Conservation (phyloP, 1,140 invertebrate genomes). For the Andrena cerasifolii region DNA sequence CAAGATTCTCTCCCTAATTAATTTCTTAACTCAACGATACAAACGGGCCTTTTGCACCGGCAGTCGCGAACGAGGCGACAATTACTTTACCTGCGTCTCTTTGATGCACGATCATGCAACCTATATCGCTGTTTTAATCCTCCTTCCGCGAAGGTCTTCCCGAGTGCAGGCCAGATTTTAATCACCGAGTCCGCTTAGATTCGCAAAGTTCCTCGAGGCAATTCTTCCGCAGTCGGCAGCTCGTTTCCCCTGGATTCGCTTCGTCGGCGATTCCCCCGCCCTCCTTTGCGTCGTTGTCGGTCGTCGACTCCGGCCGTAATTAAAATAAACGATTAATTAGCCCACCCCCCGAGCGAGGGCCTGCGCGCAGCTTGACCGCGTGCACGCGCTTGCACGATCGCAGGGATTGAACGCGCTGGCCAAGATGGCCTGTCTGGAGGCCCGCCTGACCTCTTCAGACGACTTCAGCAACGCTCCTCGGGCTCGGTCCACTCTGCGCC, state of each 20-base stretch:
- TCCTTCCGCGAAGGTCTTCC: too few species aligned
- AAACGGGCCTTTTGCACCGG: too few species aligned
- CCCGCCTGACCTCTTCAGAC: conserved; percentile 18
- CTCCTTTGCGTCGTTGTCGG: neutral
- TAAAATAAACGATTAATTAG: conserved; percentile 70
- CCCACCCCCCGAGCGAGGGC: conserved; percentile 28
- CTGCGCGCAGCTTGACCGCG: too few species aligned
- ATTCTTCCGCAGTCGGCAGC: conserved; percentile 7
- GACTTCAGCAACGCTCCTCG: conserved; percentile 52
- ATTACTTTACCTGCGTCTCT: too few species aligned
- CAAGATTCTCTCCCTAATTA: too few species aligned
- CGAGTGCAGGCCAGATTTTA: too few species aligned
- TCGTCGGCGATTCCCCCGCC: neutral
- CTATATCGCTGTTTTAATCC: too few species aligned
- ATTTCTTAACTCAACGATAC: too few species aligned
- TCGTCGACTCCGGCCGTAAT: conserved; percentile 26
- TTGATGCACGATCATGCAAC: too few species aligned
- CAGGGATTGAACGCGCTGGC: neutral
- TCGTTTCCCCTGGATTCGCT: neutral
- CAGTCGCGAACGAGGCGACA: too few species aligned
- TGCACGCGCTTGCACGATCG: conserved; percentile 11
- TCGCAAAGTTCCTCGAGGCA: too few species aligned
- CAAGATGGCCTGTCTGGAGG: neutral
- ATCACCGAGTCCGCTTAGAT: neutral
- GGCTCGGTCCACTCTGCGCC: conserved; percentile 59